phyloP scores from a whole-genome alignment of 2,113 vertebrate genomes.

The Dasyurus viverrinus region DNA sequence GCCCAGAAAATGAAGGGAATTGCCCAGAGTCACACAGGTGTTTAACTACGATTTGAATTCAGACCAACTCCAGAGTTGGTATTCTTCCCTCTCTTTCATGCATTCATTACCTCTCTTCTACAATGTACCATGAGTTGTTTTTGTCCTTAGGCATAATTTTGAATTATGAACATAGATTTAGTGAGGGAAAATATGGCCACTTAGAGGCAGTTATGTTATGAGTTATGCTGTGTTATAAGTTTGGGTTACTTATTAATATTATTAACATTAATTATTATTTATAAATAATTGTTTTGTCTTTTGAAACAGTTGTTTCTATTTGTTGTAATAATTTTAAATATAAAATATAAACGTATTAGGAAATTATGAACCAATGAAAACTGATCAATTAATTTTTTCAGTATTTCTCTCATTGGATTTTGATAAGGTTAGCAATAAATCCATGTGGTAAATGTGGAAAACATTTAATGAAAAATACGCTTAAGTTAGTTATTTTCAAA shows the following conservation, averaged over 20 bases:
- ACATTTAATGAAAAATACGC: not conserved
- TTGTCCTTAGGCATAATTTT: not conserved
- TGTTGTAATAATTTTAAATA: not conserved
- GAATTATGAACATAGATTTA: not conserved
- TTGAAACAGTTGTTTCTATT: not conserved
- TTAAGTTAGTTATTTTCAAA: not conserved
- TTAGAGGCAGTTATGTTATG: not conserved
- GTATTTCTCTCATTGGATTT: not conserved
- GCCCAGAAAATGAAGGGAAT: not conserved
- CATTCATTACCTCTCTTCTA: not conserved
- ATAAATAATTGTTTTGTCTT: not conserved
- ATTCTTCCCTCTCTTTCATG: not conserved
- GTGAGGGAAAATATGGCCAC: not conserved
- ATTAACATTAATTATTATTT: not conserved
- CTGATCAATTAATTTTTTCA: not conserved
- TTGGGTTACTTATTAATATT: not conserved
- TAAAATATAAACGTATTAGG: not conserved
- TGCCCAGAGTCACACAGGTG: not conserved
- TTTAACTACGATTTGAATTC: not conserved
- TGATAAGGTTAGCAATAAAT: not conserved
- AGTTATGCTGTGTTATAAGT: not conserved
- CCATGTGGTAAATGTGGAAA: not conserved
- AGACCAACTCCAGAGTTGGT: not conserved
- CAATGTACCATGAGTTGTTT: not conserved
- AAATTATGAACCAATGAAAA: not conserved